These are phyloP conservation scores for Thamnophis sirtalis DNA, from an alignment of 2,113 vertebrate genomes.

Conservation along the genomic window DNA sequence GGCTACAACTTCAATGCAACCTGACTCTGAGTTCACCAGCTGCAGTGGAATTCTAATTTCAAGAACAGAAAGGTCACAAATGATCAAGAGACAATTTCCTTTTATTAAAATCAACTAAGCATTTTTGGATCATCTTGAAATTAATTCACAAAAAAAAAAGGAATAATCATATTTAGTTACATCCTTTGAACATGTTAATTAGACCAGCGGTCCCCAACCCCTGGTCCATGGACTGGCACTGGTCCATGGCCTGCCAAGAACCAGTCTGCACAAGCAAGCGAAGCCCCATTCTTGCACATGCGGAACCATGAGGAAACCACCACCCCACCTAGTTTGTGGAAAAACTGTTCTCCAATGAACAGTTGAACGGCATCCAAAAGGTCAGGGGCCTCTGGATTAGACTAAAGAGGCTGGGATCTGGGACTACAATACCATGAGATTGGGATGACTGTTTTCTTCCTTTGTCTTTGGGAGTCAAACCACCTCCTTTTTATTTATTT, in stretches of 20 bases:
- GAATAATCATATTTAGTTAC: background rate
- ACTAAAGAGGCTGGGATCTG: background rate
- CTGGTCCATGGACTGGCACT: background rate
- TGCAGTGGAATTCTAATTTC: background rate
- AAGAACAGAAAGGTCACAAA: background rate
- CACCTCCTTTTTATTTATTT: background rate
- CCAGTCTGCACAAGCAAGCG: background rate
- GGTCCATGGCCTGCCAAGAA: background rate
- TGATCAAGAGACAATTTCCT: background rate
- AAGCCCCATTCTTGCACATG: background rate
- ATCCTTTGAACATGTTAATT: background rate
- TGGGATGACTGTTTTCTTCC: background rate
- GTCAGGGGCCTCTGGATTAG: background rate
- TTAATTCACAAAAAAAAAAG: background rate
- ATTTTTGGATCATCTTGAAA: background rate
- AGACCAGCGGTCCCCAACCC: background rate
- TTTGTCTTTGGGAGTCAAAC: background rate
- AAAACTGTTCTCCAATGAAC: background rate
- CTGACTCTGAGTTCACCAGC: background rate
- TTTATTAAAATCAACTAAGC: background rate
- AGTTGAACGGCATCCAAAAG: background rate
- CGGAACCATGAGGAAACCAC: background rate
- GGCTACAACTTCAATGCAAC: background rate
- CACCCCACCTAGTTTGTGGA: background rate
- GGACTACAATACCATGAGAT: background rate